These are phyloP conservation scores for Tychaedon coryphoeus DNA, from an alignment of 2,113 vertebrate species.

Conservation along the genomic window DNA sequence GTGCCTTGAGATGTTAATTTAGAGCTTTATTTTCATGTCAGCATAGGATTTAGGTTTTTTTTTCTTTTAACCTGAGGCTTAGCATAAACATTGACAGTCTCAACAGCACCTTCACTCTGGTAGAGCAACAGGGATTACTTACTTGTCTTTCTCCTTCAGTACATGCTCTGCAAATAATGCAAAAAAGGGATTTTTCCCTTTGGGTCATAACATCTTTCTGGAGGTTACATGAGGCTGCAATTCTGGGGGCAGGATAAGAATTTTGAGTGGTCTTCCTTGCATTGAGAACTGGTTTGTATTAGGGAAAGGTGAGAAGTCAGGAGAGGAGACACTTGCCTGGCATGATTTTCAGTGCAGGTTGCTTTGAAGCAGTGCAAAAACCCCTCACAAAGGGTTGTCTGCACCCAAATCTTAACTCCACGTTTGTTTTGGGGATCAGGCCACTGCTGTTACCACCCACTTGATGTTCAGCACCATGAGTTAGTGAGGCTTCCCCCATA, in stretches of 20 bases:
- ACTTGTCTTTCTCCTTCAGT: background rate
- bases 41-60: background rate
- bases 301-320: background rate
- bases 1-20: background rate
- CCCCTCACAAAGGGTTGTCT: background rate
- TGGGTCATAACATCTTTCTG: background rate
- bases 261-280: background rate
- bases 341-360: background rate
- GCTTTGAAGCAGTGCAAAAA: background rate
- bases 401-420: background rate
- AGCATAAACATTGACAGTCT: background rate
- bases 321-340: background rate
- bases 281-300: rapidly evolving
- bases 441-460: rapidly evolving
- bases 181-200: background rate
- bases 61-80: background rate
- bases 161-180: background rate
- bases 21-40: background rate
- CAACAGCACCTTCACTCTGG: background rate
- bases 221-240: background rate
- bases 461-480: background rate
- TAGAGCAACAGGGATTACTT: background rate
- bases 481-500: background rate
- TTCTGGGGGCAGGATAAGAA: background rate
- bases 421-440: rapidly evolving